Conservation (phyloP, 2,113 vertebrate species). For the Mystacornis crossleyi region DNA sequence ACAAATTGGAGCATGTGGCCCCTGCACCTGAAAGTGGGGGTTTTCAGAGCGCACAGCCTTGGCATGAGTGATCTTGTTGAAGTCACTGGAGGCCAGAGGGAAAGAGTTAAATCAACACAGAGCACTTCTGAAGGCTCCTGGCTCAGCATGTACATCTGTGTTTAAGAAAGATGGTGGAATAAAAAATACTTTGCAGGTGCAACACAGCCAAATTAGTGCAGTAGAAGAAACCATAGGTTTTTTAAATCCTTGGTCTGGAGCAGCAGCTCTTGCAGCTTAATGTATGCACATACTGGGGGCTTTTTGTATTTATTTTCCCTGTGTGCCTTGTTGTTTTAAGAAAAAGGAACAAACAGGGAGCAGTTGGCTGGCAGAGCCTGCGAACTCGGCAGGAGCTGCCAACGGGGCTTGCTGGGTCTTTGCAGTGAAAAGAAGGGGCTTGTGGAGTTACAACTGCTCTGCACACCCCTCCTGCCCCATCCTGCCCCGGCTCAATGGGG, state of each 20-base stretch:
- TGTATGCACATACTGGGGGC: background rate
- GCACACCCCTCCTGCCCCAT: constrained; percentile 30
- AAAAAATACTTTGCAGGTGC: constrained; percentile 59
- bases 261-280: constrained; percentile 18
- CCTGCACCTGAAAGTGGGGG: background rate
- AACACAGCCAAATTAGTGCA: background rate
- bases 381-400: constrained; percentile 32
- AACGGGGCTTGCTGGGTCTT: constrained; percentile 8
- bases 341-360: constrained; percentile 57
- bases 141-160: constrained; percentile 60
- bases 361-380: constrained; percentile 49
- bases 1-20: background rate
- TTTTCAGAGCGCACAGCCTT: background rate
- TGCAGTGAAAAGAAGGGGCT: constrained; percentile 18
- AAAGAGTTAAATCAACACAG: constrained; percentile 52
- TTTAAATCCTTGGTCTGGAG: constrained; percentile 2
- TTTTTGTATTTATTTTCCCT: constrained; percentile 62
- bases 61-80: background rate
- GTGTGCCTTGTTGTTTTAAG: constrained; percentile 60
- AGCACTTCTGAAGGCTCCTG: constrained; percentile 35
- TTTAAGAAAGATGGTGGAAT: constrained; percentile 46
- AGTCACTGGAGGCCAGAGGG: background rate
- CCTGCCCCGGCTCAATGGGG: constrained; percentile 11
- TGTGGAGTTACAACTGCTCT: constrained; percentile 33
- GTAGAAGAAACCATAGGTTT: background rate